These are phyloP conservation scores for Triplophysa rosa DNA, from an alignment of 2,113 vertebrate species.

Conservation along the genomic window DNA sequence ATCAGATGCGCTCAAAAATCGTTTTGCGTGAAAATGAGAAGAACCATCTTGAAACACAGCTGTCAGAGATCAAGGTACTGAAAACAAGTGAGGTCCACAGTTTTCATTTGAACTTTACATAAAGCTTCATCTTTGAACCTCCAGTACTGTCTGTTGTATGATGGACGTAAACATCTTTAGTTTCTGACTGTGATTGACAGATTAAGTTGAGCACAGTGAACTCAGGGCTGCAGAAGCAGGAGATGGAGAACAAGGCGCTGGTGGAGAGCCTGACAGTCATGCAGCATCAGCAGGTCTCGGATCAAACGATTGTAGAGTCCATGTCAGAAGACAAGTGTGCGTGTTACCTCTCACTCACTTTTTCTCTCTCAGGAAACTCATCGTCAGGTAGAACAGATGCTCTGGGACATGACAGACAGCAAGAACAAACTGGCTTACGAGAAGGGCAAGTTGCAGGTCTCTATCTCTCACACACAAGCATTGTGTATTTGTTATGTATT, in stretches of 20 bases:
- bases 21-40: constrained; percentile 62
- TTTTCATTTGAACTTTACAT: not conserved
- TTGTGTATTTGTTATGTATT: not conserved
- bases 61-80: constrained; percentile 69
- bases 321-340: not conserved
- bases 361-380: constrained; percentile 57
- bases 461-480: not conserved
- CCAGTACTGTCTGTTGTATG: not conserved
- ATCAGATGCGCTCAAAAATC: constrained; percentile 63
- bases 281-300: constrained; percentile 64
- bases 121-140: not conserved
- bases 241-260: constrained; percentile 69
- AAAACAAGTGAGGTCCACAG: not conserved
- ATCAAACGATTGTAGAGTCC: constrained; percentile 56
- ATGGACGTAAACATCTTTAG: not conserved
- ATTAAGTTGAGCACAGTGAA: constrained; percentile 62
- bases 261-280: constrained; percentile 57
- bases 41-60: constrained; percentile 65
- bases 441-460: constrained; percentile 72
- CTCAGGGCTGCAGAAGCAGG: constrained; percentile 57
- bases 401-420: constrained; percentile 69
- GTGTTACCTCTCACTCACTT: constrained; percentile 21
- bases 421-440: constrained; percentile 74
- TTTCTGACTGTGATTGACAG: constrained; percentile 56
- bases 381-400: constrained; percentile 67